Conservation (phyloP, 2,113 vertebrate species). For the pig (Sus scrofa) region DNA sequence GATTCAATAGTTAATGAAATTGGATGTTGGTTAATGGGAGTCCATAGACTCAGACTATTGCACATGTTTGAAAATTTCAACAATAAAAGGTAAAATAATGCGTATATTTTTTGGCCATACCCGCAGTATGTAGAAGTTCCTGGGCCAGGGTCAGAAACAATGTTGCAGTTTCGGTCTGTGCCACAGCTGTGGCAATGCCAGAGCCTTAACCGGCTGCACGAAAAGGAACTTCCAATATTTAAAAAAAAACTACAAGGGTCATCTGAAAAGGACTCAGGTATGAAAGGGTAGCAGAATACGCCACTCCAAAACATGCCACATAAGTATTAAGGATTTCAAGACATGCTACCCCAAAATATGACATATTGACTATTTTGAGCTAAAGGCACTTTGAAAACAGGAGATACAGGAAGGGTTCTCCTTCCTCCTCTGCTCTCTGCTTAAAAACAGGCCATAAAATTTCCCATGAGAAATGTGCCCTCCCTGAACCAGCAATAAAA, state of each 20-base stretch:
- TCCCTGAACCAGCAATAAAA: neutral
- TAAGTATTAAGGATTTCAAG: neutral
- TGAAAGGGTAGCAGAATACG: neutral
- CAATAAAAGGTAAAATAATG: neutral
- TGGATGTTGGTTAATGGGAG: neutral
- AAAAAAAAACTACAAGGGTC: neutral
- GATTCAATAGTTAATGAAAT: neutral
- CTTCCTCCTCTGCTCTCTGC: neutral
- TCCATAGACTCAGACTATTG: neutral
- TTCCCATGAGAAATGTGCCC: neutral
- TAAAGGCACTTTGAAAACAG: neutral
- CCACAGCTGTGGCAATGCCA: too few relatives aligned
- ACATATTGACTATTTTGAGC: neutral
- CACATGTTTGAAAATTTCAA: neutral
- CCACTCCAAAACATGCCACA: neutral
- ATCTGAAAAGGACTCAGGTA: neutral
- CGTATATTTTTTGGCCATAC: neutral
- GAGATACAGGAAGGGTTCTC: neutral
- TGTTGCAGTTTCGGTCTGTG: too few relatives aligned
- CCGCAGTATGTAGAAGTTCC: too few relatives aligned
- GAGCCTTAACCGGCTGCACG: too few relatives aligned
- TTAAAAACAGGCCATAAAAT: neutral
- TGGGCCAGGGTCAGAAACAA: too few relatives aligned
- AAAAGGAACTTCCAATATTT: too few relatives aligned
- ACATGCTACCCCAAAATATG: neutral